These are phyloP conservation scores for Ypsolopha sequella DNA, from an alignment of 2,888 invertebrate species.

Conservation along the genomic window DNA sequence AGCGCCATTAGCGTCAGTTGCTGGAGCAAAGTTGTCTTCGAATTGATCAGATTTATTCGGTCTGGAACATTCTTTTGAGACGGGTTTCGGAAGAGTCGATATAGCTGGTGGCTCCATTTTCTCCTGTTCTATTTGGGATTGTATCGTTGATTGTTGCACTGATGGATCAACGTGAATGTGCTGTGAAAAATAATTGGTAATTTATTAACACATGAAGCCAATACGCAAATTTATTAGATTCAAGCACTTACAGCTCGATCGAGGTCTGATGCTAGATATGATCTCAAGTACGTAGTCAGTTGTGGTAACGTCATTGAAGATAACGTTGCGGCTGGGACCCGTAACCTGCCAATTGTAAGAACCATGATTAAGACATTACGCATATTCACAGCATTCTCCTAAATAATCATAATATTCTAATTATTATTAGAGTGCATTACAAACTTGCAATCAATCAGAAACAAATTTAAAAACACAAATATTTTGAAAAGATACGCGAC, in stretches of 20 bases:
- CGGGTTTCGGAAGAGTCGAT: not conserved
- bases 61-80: not conserved
- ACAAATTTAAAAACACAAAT: too few species aligned
- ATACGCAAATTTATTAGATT: not conserved
- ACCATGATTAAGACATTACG: too few species aligned
- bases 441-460: too few species aligned
- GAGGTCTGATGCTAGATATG: slow-evolving; percentile 53
- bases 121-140: slow-evolving; percentile 11
- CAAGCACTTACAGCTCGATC: slow-evolving; percentile 39
- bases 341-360: slow-evolving; percentile 46
- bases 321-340: slow-evolving; percentile 81
- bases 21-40: slow-evolving; percentile 74
- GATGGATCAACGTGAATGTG: slow-evolving; percentile 49
- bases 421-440: too few species aligned
- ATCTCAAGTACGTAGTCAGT: slow-evolving; percentile 83
- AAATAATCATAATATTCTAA: too few species aligned
- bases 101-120: slow-evolving; percentile 17
- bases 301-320: slow-evolving; percentile 91
- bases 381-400: too few species aligned
- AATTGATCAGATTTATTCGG: slow-evolving; percentile 40
- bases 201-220: not conserved
- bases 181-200: slow-evolving; percentile 21
- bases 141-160: slow-evolving; percentile 9
- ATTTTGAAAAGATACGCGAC: too few species aligned
- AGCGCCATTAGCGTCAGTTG: slow-evolving; percentile 43